These are phyloP conservation scores for Campoplex capitator DNA, from an alignment of 2,888 invertebrate genomes.

Conservation along the genomic window DNA sequence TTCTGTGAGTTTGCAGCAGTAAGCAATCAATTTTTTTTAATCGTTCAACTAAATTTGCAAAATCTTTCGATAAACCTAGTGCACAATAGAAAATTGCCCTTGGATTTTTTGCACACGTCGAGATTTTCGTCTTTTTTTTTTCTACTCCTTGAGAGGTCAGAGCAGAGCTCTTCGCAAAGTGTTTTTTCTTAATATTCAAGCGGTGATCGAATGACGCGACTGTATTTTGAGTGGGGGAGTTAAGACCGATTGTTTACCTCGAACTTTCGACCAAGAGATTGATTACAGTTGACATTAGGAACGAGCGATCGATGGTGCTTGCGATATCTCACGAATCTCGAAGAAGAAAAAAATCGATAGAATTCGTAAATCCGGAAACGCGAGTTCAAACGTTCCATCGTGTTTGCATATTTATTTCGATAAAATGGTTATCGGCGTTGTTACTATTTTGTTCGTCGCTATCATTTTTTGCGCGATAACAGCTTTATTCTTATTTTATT, in stretches of 20 bases:
- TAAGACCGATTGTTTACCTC: not conserved
- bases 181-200: constrained; percentile 41
- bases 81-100: not conserved
- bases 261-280: constrained; percentile 18
- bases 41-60: not conserved
- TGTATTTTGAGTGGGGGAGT: constrained; percentile 37
- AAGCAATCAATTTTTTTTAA: not conserved
- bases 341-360: not conserved
- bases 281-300: constrained; percentile 29
- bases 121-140: not conserved
- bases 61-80: not conserved
- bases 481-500: constrained; percentile 63
- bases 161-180: constrained; percentile 26
- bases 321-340: not conserved
- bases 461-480: constrained; percentile 57
- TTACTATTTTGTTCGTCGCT: constrained; percentile 32
- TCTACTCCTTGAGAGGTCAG: not conserved
- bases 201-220: constrained; percentile 28
- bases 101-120: constrained; percentile 5
- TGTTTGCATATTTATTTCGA: not conserved
- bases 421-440: constrained; percentile 42
- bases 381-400: not conserved
- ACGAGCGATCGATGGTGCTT: not conserved
- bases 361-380: not conserved
- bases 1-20: not conserved